Base-by-base conservation (phyloP, 2,797 vertebrate genomes). In the Clarias laeviceps region DNA sequence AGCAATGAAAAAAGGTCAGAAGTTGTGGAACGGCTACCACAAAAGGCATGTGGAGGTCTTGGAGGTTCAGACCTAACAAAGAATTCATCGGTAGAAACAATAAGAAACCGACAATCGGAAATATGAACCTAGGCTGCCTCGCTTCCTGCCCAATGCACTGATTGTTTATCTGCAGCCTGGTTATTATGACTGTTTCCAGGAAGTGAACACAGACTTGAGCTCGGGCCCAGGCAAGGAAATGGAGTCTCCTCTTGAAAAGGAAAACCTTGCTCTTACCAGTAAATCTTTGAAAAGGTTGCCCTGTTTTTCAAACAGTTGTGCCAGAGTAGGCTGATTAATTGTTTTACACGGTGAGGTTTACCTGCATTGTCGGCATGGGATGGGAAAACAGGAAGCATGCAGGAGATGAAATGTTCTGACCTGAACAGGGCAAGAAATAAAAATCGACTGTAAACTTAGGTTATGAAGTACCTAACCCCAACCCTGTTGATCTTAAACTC, bases 121-220 rank as follows among this genome's bases (percentile, higher is more conserved):
- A 74, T 69, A 81, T 32, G 87, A 88, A 84, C 88, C 87, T 89
- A 54, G 85, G 85, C 88, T 83, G 80, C 89, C 90, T 89, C 88
- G 91, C 92, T 92, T 94, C 94, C 93, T 89, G 89, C 84, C 80
- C 87, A 88, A 87, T 65, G 87, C 84, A 86, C 66, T 54, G 29
- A 85, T 88, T 94, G 93, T 94, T 95, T 94, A 91, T 93, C 90
- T 92, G 88, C 59, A 79, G 84, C 77, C 82, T 92, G 87, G 91
- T 90, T 94, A 92, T 92, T 94, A 69, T 91, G 92, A 92, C 89
- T 85, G 73, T 94, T 92, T 94, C 92, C 92, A 95, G 95, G 94
- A 96, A 94, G 91, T 94, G 89, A 94, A 92, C 91, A 92, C 89
- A 91, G 90, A 85, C 93, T 90, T 91, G 22, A 91, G 88, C 54